Evolutionary conservation across 2,113 vertebrate species (phyloP).

Genomic region (Pantherophis guttatus): DNA sequence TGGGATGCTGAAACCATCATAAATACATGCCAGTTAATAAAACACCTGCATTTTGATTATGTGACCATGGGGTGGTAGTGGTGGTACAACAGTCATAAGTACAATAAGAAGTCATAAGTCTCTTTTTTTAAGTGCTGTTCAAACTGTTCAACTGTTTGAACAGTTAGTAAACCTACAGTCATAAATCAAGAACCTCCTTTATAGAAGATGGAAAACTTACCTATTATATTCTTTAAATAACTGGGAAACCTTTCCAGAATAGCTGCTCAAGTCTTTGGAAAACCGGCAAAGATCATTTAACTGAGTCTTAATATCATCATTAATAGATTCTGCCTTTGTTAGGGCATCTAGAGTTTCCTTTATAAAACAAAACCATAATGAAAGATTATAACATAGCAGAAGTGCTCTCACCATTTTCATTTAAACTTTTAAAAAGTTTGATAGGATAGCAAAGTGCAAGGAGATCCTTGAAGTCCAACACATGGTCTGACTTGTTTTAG

Average conservation of each 20-base stretch:
- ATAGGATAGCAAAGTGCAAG: neutral
- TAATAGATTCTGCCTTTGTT: slow-evolving; percentile 83
- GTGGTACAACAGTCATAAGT: neutral
- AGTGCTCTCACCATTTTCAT: neutral
- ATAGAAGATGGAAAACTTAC: slow-evolving; percentile 67
- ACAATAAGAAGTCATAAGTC: neutral
- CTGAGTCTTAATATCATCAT: slow-evolving; percentile 88
- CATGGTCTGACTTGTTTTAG: neutral
- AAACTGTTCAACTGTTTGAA: neutral
- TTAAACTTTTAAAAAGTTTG: neutral
- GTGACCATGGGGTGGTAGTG: neutral
- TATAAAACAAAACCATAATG: slow-evolving; percentile 28
- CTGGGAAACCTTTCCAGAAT: slow-evolving; percentile 87
- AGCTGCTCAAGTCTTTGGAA: slow-evolving; percentile 84
- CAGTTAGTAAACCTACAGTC: neutral
- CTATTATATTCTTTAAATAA: slow-evolving; percentile 96
- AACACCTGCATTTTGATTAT: neutral
- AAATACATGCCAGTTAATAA: neutral
- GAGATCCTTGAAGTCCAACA: neutral
- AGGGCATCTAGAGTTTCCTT: slow-evolving; percentile 85
- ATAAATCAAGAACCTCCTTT: neutral
- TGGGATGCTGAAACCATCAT: neutral
- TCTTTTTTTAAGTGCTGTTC: neutral
- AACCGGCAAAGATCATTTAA: slow-evolving; percentile 92
- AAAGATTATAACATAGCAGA: neutral